Base-by-base conservation (phyloP, 2,797 vertebrate genomes). In the Sebastes nivosus region DNA sequence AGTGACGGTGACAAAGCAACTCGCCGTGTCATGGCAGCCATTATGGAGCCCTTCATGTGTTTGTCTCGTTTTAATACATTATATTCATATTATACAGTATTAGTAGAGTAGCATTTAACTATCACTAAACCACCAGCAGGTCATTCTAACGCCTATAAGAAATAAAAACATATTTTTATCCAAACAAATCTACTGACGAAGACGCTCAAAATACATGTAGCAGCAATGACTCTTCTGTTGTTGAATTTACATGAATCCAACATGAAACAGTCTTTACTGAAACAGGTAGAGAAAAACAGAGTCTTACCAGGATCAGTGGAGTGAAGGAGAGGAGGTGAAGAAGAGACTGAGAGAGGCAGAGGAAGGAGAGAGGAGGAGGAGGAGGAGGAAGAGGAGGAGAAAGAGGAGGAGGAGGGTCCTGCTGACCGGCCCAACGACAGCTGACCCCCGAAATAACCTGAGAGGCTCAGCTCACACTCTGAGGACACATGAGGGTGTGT, bases 381-480 rank as follows among this genome's bases (percentile, higher is more conserved):
- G 11, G 58, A 24, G 22, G 58, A 24, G 16, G 30, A 52, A 3
- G 38, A 24, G 10, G 58, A 24, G 16, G 30, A 52, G 16, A 30
- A 52, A 14, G 72, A 72, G 74, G 69, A 24, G 36, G 71, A 74
- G 83, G 85, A 29, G 50, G 69, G 54, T 55, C 72, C 68, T 72
- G 71, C 22, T 84, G 80, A 86, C 24, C 0, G 2, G 76, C 58
- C 67, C 8, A 58, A 71, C 24, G 55, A 88, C 90, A 93, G 91
- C 92, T 92, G 91, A 92, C 68, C 83, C 88, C 90, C 72, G 90
- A 92, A 93, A 93, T 93, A 93, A 92, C 92, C 80, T 3, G 46
- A 76, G n/a, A 72, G 75, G 60, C 66, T 80, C 61, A 68, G 24
- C 60, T 52, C 67, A 50, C 60, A 32, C 64, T 75, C 16, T 30